phyloP scores from a whole-genome alignment of 2,113 vertebrate species.

The Prinia subflava region DNA sequence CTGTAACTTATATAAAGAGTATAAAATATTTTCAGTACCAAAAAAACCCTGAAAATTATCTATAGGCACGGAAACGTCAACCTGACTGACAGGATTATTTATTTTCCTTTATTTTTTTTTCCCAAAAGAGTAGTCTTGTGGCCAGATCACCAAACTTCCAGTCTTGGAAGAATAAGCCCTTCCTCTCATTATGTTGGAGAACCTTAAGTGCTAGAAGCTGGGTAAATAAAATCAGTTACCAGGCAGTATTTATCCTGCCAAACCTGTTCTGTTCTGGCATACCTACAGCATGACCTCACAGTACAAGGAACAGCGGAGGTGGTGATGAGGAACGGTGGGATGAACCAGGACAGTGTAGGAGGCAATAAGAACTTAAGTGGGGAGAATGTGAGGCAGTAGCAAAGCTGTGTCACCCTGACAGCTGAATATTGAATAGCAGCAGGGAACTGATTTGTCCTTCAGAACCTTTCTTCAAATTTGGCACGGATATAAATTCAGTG shows the following conservation, averaged over 20 bases:
- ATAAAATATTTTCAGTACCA: neutral
- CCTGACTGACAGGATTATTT: too few species aligned
- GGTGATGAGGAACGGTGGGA: neutral
- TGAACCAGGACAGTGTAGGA: neutral
- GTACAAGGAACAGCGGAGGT: neutral
- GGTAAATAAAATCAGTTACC: conserved; percentile 4
- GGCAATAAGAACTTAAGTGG: neutral
- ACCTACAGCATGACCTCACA: neutral
- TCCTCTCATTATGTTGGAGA: neutral
- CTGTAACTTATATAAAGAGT: neutral
- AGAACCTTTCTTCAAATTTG: neutral
- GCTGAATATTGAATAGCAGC: neutral
- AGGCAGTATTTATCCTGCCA: neutral
- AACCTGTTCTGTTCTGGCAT: conserved; percentile 1
- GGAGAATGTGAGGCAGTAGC: neutral
- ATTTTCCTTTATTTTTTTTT: too few species aligned
- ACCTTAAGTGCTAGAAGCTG: neutral
- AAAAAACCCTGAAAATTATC: neutral
- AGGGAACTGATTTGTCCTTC: neutral
- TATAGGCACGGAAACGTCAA: too few species aligned
- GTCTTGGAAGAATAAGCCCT: neutral
- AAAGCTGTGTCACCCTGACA: neutral
- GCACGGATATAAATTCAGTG: neutral
- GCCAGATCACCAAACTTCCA: neutral
- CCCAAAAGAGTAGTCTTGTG: neutral